A percentile compares a stretch with the other conserved stretches of the same genome.
Evolutionary conservation across 92 coral and sea anemone species (phyloP).

Genomic region (Anthopleura xanthogrammica): DNA sequence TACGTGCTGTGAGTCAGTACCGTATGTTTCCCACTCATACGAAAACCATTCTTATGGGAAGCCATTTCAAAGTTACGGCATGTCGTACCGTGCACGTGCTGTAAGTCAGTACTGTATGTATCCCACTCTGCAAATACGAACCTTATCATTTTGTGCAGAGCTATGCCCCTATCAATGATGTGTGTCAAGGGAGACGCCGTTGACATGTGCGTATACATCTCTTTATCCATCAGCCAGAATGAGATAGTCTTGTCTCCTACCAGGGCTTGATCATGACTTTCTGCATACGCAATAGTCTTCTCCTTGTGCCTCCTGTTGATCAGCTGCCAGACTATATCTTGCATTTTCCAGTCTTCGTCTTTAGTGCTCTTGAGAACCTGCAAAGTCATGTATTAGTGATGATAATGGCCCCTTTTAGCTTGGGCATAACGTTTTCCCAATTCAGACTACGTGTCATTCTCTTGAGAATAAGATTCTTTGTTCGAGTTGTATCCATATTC

Average conservation of each 20-base stretch:
- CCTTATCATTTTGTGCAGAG: slow-evolving; percentile 97
- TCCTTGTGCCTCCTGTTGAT: slow-evolving; percentile 89
- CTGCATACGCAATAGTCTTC: slow-evolving; percentile 94
- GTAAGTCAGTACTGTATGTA: no score
- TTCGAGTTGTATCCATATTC: no score
- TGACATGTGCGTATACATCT: slow-evolving; percentile 94
- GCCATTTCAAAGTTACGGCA: no score
- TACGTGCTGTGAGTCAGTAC: no score
- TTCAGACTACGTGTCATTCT: no score
- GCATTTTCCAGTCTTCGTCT: slow-evolving; percentile 93
- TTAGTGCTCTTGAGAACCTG: slow-evolving; percentile 74
- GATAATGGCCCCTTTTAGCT: no score
- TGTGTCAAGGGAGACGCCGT: slow-evolving; percentile 64
- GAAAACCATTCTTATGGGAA: no score
- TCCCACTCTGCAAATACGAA: slow-evolving; percentile 28
- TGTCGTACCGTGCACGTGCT: no score
- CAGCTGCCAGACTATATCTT: slow-evolving; percentile 70
- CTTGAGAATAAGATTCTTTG: no score
- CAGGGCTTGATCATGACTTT: slow-evolving; percentile 95
- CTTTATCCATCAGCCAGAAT: slow-evolving; percentile 99
- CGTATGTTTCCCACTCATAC: no score
- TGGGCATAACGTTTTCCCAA: no score
- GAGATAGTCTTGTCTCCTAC: slow-evolving; percentile 98
- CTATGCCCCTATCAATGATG: slow-evolving; percentile 86
- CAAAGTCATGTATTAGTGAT: background rate